Evolutionary conservation across 2,888 invertebrate species (phyloP).

Genomic region (Phyllotreta cruciferae): DNA sequence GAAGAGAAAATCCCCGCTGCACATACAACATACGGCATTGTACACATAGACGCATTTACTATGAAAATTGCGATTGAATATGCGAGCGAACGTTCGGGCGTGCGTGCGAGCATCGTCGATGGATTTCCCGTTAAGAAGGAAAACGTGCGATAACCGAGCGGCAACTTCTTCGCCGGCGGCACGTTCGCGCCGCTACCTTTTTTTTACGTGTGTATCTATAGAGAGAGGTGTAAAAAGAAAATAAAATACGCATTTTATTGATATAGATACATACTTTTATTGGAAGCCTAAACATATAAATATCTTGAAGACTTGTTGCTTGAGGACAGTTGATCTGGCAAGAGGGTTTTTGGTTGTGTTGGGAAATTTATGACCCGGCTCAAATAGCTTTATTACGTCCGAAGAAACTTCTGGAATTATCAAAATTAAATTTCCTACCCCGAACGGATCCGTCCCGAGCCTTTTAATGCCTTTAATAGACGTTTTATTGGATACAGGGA

Average conservation of each 20-base stretch:
- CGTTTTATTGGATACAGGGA: slow-evolving; percentile 1
- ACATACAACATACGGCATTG: slow-evolving; percentile 43
- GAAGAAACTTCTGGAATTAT: slow-evolving; percentile 24
- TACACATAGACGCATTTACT: slow-evolving; percentile 37
- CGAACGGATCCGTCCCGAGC: slow-evolving; percentile 2
- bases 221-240: slow-evolving; percentile 3
- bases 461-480: slow-evolving; percentile 15
- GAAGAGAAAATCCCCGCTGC: slow-evolving; percentile 19
- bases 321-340: slow-evolving; percentile 11
- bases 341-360: slow-evolving; percentile 12
- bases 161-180: slow-evolving; percentile 47
- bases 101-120: slow-evolving; percentile 56
- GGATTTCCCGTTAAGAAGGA: slow-evolving; percentile 60
- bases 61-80: slow-evolving; percentile 52
- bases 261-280: too few species aligned
- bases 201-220: background rate
- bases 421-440: slow-evolving; percentile 20
- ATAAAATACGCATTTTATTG: too few species aligned
- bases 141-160: slow-evolving; percentile 60
- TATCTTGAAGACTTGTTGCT: slow-evolving; percentile 16
- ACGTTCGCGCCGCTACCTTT: slow-evolving; percentile 37
- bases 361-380: slow-evolving; percentile 18
- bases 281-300: too few species aligned
- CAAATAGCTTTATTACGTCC: slow-evolving; percentile 23
- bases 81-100: slow-evolving; percentile 54